A percentile compares a stretch with the other conserved stretches of the same genome.
These are phyloP conservation scores for Neomicropteryx cornuta DNA, from an alignment of 1,140 invertebrate genomes.

Conservation along the genomic window DNA sequence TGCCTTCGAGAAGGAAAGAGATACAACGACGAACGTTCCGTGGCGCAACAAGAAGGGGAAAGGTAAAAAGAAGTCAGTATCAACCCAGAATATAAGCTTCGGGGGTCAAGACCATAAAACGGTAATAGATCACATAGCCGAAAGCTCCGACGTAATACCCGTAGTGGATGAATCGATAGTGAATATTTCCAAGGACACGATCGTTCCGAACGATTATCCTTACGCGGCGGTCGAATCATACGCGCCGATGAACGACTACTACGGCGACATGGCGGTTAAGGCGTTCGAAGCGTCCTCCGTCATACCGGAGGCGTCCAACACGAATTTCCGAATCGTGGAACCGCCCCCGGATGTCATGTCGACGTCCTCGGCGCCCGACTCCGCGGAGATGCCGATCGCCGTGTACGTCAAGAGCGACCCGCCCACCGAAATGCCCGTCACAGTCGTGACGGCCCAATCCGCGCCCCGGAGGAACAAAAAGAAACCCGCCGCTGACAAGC, in stretches of 20 bases:
- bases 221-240: conserved; percentile 22
- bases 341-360: conserved; percentile 21
- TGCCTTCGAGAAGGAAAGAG: conserved; percentile 22
- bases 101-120: conserved; percentile 29
- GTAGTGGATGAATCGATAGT: conserved; percentile 18
- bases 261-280: conserved; percentile 24
- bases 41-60: conserved; percentile 17
- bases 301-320: conserved; percentile 27
- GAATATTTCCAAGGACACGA: conserved; percentile 19
- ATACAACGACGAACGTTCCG: conserved; percentile 8
- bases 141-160: conserved; percentile 16
- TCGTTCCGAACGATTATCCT: conserved; percentile 14
- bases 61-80: conserved; percentile 31
- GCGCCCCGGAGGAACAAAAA: too few species aligned
- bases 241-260: conserved; percentile 25
- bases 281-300: conserved; percentile 20
- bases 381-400: too few species aligned
- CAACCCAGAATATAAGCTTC: conserved; percentile 34
- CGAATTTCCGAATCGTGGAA: conserved; percentile 29
- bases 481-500: too few species aligned
- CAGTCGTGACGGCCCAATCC: too few species aligned
- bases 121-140: conserved; percentile 26
- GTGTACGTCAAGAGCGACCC: too few species aligned
- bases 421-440: too few species aligned
- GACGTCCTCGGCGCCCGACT: conserved; percentile 8